These are phyloP conservation scores for Tetrax tetrax DNA, from an alignment of 2,113 vertebrate species.

Conservation along the genomic window DNA sequence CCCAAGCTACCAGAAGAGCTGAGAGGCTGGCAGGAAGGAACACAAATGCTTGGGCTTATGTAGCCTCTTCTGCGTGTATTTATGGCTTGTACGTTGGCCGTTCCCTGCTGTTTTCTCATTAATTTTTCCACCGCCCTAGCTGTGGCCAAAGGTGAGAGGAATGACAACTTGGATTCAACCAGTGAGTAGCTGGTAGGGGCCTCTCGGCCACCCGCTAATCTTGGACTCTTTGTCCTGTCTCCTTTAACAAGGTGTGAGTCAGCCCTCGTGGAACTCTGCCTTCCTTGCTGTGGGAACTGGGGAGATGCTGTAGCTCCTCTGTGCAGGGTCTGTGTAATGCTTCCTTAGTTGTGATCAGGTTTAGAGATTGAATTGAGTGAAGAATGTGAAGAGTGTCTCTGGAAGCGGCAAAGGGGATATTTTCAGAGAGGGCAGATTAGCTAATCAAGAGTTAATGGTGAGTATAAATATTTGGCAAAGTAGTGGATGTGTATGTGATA, in stretches of 20 bases:
- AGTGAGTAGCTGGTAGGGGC: conserved; percentile 9
- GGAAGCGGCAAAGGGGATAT: fast-evolving
- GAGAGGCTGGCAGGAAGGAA: conserved; percentile 28
- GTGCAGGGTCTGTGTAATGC: neutral
- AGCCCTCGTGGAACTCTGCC: conserved; percentile 4
- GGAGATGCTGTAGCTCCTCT: neutral
- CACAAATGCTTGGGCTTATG: neutral
- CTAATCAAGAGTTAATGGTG: neutral
- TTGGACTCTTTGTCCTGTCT: neutral
- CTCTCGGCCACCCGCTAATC: neutral
- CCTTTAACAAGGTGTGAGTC: conserved; percentile 35
- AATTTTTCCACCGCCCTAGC: conserved; percentile 14
- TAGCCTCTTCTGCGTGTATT: neutral
- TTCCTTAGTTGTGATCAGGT: neutral
- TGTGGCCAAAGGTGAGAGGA: neutral
- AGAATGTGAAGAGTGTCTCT: neutral
- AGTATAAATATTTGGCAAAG: neutral
- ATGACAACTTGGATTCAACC: neutral
- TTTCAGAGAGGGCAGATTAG: neutral
- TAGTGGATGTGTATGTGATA: neutral
- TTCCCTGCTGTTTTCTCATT: conserved; percentile 63
- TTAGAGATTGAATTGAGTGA: fast-evolving
- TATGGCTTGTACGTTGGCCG: fast-evolving
- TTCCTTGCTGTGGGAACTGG: neutral
- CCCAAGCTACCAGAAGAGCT: neutral